Evolutionary conservation across 2,113 vertebrate species (phyloP), one percentile per base, ranked within the genome.

Genomic region (Protobothrops flavoviridis): DNA sequence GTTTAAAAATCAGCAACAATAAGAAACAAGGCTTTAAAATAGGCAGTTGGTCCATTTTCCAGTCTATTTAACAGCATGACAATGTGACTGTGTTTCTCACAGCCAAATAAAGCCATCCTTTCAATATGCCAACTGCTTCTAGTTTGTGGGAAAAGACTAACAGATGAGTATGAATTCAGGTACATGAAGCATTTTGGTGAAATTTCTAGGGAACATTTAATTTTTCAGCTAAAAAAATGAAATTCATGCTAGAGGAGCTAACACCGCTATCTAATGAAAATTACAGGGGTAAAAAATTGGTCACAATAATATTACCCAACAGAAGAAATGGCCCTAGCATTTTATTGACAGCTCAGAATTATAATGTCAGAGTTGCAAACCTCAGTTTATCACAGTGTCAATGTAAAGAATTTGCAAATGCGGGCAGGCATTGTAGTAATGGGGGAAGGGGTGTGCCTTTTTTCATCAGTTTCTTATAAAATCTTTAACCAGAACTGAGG

Each of bases 1-100:
- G n/a, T 55, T 55, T 43, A 74, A 91, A 64, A 61, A 74, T 33
- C 74, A 43, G 74, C 74, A 90, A 90, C 43, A n/a, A 61, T 33
- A 57, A 48, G 57, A 93, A 45, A 8, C 74, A 52, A 90, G 89
- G 88, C 92, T 64, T n/a, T 45, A 90, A 90, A 86, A 85, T 24
- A 93, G 69, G 64, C 92, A 90, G 33, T 93, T 93, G 56, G 29
- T 64, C 74, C 92, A 93, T 93, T 93, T 93, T 93, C 92, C 88
- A 93, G 43, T 86, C 92, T 93, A 93, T 90, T 93, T 93, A 93
- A 93, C 92, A 29, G 61, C 43, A 50, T 90, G 88, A 93, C 85
- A 90, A 88, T 74, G 86, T 69, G 48, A 92, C 92, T 87, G n/a
- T 61, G 33, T 87, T 59, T 39, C 53, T 90, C 56, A 50, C 45